Base-by-base conservation (phyloP, 2,888 invertebrate species). In the Lithophane leautieri region DNA sequence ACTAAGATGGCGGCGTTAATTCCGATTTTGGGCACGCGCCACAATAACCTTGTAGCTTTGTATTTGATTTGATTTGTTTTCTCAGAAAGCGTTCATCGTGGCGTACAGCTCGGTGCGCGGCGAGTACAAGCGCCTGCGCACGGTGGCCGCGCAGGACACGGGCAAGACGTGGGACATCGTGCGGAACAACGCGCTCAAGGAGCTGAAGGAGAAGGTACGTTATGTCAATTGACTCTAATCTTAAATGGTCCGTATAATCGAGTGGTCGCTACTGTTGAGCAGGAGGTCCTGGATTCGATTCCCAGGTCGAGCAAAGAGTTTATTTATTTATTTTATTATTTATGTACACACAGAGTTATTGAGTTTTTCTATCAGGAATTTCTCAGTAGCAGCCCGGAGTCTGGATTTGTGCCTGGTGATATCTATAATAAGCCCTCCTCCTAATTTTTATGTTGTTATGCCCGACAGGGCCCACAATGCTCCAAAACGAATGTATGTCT, bases 141-240 rank as follows among this genome's bases (percentile, higher is more conserved):
- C 97, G 0, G 97, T 97, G 58, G 94, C 97, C 1, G 97, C 96
- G 56, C 95, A 94, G 0, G 96, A 97, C 40, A 95, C 93, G 1
- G 95, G 95, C 44, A 96, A 97, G 40, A 97, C 98, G 0, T 98
- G 98, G 98, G 98, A 98, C 92, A 97, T 98, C 76, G 97, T 98
- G 12, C 95, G 98, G 84, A 98, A 98, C 89, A 92, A 92, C 0
- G 97, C 97, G 52, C 94, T 98, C 1, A 97, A 97, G 58, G 95
- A 96, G 25, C 56, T 58, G 0, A 58, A 58, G 74, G 63, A 69
- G 14, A 69, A 69, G 19, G 60, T 40, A 6, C 14, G 42, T 22
- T 52, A 52, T 8, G 2, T 22, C 22, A 50, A 19, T 19, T 22
- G 22, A 52, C 22, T 9, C 9, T 19, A 0, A 19, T 19, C 50